phyloP scores from a whole-genome alignment of 2,888 invertebrate genomes.

The Lacanobia wlatinum region DNA sequence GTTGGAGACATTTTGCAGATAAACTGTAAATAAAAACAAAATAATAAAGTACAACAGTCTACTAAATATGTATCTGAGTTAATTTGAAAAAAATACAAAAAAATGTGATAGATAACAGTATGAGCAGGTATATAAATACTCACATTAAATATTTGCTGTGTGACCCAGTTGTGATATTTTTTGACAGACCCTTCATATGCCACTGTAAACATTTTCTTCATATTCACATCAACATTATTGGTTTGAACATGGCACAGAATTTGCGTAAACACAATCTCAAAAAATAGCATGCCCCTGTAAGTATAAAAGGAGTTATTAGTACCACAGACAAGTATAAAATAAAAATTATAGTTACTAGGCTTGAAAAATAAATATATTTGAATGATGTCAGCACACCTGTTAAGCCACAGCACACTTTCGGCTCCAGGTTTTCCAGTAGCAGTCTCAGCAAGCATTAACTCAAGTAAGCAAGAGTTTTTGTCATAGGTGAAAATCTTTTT shows the following conservation, averaged over 20 bases:
- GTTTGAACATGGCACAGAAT: slow-evolving; percentile 87
- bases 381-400: slow-evolving; percentile 88
- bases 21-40: slow-evolving; percentile 82
- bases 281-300: slow-evolving; percentile 92
- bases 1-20: slow-evolving; percentile 92
- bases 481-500: slow-evolving; percentile 89
- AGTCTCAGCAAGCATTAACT: slow-evolving; percentile 92
- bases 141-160: slow-evolving; percentile 94
- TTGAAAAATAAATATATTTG: not conserved
- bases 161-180: slow-evolving; percentile 94
- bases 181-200: slow-evolving; percentile 94
- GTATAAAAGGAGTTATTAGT: not conserved
- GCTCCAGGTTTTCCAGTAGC: slow-evolving; percentile 88
- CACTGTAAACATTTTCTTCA: slow-evolving; percentile 91
- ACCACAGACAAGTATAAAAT: not conserved
- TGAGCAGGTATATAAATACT: slow-evolving; percentile 67
- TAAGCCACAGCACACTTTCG: slow-evolving; percentile 94
- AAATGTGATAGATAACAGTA: slow-evolving; percentile 12
- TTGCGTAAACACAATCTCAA: slow-evolving; percentile 91
- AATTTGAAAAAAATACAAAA: slow-evolving; percentile 4
- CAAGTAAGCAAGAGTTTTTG: slow-evolving; percentile 91
- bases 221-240: slow-evolving; percentile 87
- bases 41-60: slow-evolving; percentile 4
- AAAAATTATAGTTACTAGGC: not conserved
- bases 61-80: not conserved